Conservation (phyloP, 1,140 invertebrate genomes). For the Cylas formicarius region DNA sequence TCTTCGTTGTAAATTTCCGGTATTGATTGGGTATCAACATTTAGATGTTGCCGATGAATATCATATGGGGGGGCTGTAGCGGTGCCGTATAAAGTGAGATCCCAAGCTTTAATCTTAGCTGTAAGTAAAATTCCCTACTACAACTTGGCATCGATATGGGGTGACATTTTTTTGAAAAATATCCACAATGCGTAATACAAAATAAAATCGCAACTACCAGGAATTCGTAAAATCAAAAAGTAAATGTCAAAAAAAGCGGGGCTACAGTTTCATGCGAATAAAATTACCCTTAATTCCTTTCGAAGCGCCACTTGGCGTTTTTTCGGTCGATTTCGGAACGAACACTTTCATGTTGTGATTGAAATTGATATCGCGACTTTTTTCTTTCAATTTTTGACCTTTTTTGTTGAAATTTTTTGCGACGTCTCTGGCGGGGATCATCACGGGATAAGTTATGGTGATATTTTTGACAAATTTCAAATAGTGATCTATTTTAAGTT, state of each 20-base stretch:
- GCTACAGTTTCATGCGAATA: slow-evolving; percentile 10
- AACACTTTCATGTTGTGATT: slow-evolving; percentile 36
- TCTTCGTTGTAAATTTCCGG: slow-evolving; percentile 25
- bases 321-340: slow-evolving; percentile 27
- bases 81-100: slow-evolving; percentile 53
- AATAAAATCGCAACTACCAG: too few species aligned
- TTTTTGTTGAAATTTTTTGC: slow-evolving; percentile 44
- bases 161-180: too few species aligned
- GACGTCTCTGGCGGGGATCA: slow-evolving; percentile 50
- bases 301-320: slow-evolving; percentile 23
- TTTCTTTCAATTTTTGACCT: slow-evolving; percentile 40
- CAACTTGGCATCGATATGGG: too few species aligned
- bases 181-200: too few species aligned
- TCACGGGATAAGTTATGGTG: slow-evolving; percentile 63
- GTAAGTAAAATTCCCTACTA: slow-evolving; percentile 31
- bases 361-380: slow-evolving; percentile 44
- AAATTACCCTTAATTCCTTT: slow-evolving; percentile 31
- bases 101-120: slow-evolving; percentile 50
- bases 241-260: too few species aligned
- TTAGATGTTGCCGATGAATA: slow-evolving; percentile 26
- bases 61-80: slow-evolving; percentile 45
- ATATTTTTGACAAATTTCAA: slow-evolving; percentile 49
- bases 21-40: slow-evolving; percentile 11
- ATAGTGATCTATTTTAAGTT: slow-evolving; percentile 32
- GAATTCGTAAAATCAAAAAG: too few species aligned